Base-by-base conservation (phyloP, 2,113 vertebrate species). In the Sitta europaea region DNA sequence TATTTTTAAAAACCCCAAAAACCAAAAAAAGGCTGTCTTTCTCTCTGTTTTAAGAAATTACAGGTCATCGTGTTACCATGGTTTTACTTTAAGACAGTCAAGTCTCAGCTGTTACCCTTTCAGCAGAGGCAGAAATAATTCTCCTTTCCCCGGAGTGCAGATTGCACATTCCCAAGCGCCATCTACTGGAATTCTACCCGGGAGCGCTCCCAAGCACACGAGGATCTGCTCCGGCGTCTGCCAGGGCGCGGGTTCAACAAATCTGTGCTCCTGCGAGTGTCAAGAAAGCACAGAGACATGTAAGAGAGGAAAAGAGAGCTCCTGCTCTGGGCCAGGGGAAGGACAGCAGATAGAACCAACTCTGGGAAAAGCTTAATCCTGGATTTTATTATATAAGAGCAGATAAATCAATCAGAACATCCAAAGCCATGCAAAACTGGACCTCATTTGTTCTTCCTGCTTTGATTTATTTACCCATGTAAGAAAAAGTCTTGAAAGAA, bases 131-230 rank as follows among this genome's bases (percentile, higher is more conserved):
- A 67, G 42, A 48, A 68, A 29, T 19, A 27, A 21, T 29, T 14
- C 10, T 0, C 5, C 22, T 74, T 53, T 62, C 9, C 38, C 74
- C 28, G 12, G 48, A 16, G 40, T 17, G 11, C 6, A 5, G 21
- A 29, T 86, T 18, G 54, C 23, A 0, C 45, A 23, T 92, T 92
- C 94, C 90, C 84, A 75, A 25, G 53, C 82, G 91, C 95, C 95
- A 96, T 54, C 96, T 96, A 8, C 95, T n/a, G 94, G 80, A 22
- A 1, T 10, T 63, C 67, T 33, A 11, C 21, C 47, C 1, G 17
- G 12, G 18, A 84, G 38, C 42, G 11, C 40, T 48, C 6, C 9
- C 22, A 1, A 1, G 9, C 9, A 0, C 38, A 2, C 29, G 1
- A 10, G 12, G 0, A 8, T 9, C 43, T 8, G 1, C 31, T 15